Evolutionary conservation across 2,888 invertebrate species (phyloP).

Genomic region (Rhingia campestris): DNA sequence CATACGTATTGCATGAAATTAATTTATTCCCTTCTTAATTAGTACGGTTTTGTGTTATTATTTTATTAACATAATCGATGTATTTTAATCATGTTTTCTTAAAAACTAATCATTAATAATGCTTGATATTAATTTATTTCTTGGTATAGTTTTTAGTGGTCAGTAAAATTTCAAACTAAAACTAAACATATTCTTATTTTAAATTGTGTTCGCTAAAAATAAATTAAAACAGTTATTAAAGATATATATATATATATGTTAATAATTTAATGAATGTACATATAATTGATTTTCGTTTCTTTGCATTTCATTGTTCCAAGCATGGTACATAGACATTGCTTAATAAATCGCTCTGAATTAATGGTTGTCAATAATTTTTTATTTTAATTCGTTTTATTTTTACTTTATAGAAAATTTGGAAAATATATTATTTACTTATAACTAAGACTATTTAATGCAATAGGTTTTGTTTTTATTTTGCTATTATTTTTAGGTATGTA

Average conservation of each 20-base stretch:
- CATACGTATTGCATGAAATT: constrained; percentile 52
- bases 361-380: neutral
- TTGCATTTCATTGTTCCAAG: constrained; percentile 32
- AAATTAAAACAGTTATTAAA: constrained; percentile 15
- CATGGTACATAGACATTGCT: constrained; percentile 1
- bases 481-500: neutral
- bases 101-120: constrained; percentile 44
- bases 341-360: neutral
- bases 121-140: constrained; percentile 73
- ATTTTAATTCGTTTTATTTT: neutral
- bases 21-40: constrained; percentile 29
- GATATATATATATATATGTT: constrained; percentile 10
- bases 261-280: constrained; percentile 19
- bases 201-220: neutral
- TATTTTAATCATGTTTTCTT: constrained; percentile 43
- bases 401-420: constrained; percentile 16
- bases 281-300: constrained; percentile 68
- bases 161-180: constrained; percentile 40
- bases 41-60: constrained; percentile 1
- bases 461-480: constrained; percentile 5
- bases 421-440: constrained; percentile 1
- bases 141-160: constrained; percentile 59
- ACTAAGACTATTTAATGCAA: constrained; percentile 3
- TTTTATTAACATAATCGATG: constrained; percentile 65
- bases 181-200: constrained; percentile 39